Evolutionary conservation across 1,140 invertebrate species (phyloP), one percentile per base, ranked within the genome.

Genomic region (Oncopodura yosiiana): DNA sequence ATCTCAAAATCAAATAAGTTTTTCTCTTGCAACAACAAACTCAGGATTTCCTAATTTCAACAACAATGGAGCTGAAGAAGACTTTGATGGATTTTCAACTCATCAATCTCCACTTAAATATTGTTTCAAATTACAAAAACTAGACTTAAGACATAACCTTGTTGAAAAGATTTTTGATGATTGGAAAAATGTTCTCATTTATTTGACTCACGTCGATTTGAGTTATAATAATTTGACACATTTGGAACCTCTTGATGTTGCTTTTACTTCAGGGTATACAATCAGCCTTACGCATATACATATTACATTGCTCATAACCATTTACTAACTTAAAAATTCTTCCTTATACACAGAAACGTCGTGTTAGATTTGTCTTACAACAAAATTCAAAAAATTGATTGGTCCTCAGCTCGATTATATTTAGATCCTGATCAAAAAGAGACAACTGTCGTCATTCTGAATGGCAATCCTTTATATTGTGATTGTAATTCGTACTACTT

Each of bases 391-490:
- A 41, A 38, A 12, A 42, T 64, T 1, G 41, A 55, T 32, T 58
- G 59, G 59, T 46, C 21, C 12, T 38, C 54, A n/a, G 58, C 56
- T 11, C 49, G 52, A 12, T 21, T 58, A 1, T 54, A 58, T 23
- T n/a, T 57, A 8, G 54, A 55, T 6, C 27, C 43, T 52, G 34
- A 44, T 19, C 49, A 56, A 14, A 61, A 51, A 11, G 51, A 56
- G 26, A 43, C 45, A 14, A 39, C 56, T 3, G 36, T 32, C 6
- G 48, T 61, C 12, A 23, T 39, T 18, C 30, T 64, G 1, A 56
- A 55, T 26, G 58, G 53, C 18, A 64, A 64, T 44, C 59, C 58
- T 4, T 19, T 64, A 21, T 32, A 58, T 36, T 64, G 62, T 37
- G 55, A 64, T 29, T 64, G 62, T 52, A 54, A 55, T 21, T 37